Evolutionary conservation across 2,113 vertebrate species (phyloP), one percentile per base, ranked within the genome.

Genomic region (Loxodonta africana): DNA sequence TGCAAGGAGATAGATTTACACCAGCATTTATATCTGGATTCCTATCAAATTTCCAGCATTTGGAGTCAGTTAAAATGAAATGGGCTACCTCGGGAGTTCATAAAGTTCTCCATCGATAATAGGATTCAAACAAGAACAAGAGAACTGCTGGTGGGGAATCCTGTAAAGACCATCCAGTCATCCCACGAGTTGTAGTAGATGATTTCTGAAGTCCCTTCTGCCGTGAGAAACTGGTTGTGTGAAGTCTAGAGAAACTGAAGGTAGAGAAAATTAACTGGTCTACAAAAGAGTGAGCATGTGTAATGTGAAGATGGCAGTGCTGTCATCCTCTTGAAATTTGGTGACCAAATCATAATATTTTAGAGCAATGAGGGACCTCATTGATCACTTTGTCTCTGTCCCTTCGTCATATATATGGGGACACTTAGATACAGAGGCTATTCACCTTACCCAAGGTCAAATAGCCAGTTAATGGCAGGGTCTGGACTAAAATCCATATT

Each of bases 21-120:
- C 62, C 92, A 91, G 6, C 62, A 74, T 92, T 96, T 95, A 26
- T 85, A 92, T 90, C 44, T 95, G 63, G 86, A 83, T 88, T 92
- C n/a, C 37, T 82, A 83, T 80, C 73, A 96, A 67, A 88, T 78
- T 90, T 83, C 48, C 87, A 62, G 91, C 33, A 91, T 8, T 60
- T 87, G 28, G 57, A 90, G 3, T 92, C 83, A 37, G 8, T 71
- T 92, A 62, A 93, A 97, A 93, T 94, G 41, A 94, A 76, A n/a
- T 91, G n/a, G 53, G 9, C 62, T 26, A 1, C 62, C 51, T 87
- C 78, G 48, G 62, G 82, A 94, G n/a, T 81, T 85, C 2, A n/a
- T 63, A 84, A 78, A 94, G n/a, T 9, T 90, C 28, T 92, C 82
- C 21, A 41, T 95, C 28, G 62, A 9, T 51, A 87, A 63, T 67